Evolutionary conservation across 2,888 invertebrate species (phyloP).

Genomic region (Trichopoda pennipes): DNA sequence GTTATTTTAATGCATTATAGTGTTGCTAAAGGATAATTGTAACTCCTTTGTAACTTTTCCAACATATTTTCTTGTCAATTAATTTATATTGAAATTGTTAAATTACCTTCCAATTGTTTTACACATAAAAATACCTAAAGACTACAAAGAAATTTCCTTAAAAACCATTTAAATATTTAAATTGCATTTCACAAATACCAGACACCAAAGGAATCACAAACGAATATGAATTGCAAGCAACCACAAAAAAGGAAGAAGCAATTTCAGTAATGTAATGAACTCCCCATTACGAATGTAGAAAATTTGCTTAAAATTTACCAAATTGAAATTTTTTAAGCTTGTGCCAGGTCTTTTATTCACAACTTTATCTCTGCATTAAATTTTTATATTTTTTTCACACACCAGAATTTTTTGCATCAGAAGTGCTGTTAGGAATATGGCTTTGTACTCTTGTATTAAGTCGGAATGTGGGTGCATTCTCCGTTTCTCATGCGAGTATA

Average conservation of each 20-base stretch:
- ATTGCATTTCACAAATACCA: background rate
- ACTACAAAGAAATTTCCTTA: slow-evolving; percentile 36
- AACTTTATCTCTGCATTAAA: slow-evolving; percentile 50
- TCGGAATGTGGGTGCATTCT: background rate
- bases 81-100: slow-evolving; percentile 40
- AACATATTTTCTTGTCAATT: slow-evolving; percentile 21
- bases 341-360: background rate
- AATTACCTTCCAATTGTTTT: slow-evolving; percentile 45
- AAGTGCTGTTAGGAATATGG: background rate
- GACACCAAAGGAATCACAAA: slow-evolving; percentile 7
- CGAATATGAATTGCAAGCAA: background rate
- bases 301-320: slow-evolving; percentile 56
- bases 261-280: slow-evolving; percentile 42
- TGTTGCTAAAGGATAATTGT: too few relatives aligned
- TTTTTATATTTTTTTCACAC: slow-evolving; percentile 25
- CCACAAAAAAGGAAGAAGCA: background rate
- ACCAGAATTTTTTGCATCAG: background rate
- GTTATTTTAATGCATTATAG: too few relatives aligned
- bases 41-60: background rate
- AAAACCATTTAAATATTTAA: slow-evolving; percentile 23
- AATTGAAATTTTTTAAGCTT: slow-evolving; percentile 41
- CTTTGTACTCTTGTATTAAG: slow-evolving; percentile 7
- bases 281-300: slow-evolving; percentile 29
- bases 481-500: background rate
- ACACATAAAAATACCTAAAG: background rate